Conservation (phyloP, 35 echinoderm and acorn worm genomes). For the Apostichopus japonicus region DNA sequence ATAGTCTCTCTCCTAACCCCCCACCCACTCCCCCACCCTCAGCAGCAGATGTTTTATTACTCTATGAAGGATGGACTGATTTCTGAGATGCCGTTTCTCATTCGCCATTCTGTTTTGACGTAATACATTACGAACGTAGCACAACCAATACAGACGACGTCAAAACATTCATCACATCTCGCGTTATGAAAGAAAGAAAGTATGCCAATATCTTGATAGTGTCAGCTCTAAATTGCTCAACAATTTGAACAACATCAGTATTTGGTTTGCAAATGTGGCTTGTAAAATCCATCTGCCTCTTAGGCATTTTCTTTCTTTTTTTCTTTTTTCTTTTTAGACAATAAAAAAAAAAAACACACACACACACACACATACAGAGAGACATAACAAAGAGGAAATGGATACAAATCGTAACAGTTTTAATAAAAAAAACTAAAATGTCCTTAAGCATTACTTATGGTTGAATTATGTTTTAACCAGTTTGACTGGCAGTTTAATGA, state of each 20-base stretch:
- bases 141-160: too few relatives aligned
- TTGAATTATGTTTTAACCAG: not conserved
- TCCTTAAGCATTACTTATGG: not conserved
- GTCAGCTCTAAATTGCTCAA: slow-evolving; percentile 13
- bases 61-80: too few relatives aligned
- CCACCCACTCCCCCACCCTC: too few relatives aligned
- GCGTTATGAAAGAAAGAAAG: not conserved
- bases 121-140: too few relatives aligned
- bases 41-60: too few relatives aligned
- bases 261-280: slow-evolving; percentile 22
- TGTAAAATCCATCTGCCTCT: slow-evolving; percentile 13
- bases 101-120: too few relatives aligned
- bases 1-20: too few relatives aligned
- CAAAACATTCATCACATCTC: too few relatives aligned
- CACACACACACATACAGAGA: not conserved
- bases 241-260: slow-evolving; percentile 1
- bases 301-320: not conserved
- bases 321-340: not conserved
- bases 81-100: too few relatives aligned
- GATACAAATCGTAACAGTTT: not conserved
- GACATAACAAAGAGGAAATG: not conserved
- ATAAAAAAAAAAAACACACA: not conserved
- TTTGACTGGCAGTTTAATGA: not conserved
- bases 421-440: not conserved
- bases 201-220: not conserved